Evolutionary conservation across 2,113 vertebrate genomes (phyloP).

Genomic region (Halcyon malimbica): DNA sequence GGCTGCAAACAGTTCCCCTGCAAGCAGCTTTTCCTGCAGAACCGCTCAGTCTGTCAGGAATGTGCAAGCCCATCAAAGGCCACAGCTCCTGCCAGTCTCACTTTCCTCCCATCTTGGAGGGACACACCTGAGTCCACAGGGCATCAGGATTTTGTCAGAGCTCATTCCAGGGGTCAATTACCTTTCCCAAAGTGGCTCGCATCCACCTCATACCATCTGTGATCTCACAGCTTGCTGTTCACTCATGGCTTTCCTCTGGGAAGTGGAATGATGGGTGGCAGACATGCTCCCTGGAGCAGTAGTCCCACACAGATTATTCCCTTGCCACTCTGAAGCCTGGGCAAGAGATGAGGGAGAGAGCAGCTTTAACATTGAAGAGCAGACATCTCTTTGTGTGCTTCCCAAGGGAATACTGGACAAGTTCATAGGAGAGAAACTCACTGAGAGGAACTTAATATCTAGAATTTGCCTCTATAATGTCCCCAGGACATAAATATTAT

Average conservation of each 20-base stretch:
- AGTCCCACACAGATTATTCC: not conserved
- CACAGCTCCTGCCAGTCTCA: not conserved
- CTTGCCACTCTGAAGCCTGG: not conserved
- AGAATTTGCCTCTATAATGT: not conserved
- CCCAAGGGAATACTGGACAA: not conserved
- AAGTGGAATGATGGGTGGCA: not conserved
- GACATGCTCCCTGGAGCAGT: not conserved
- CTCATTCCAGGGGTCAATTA: not conserved
- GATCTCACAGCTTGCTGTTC: not conserved
- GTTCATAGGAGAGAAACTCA: not conserved
- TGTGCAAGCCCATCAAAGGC: not conserved
- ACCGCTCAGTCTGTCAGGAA: not conserved
- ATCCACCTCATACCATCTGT: not conserved
- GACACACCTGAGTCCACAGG: not conserved
- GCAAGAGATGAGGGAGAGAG: not conserved
- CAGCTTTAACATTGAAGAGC: not conserved
- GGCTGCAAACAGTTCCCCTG: not conserved
- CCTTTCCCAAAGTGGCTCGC: not conserved
- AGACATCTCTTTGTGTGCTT: not conserved
- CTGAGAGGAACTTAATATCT: not conserved
- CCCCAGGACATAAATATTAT: not conserved
- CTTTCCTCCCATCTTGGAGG: not conserved
- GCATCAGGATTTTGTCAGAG: not conserved
- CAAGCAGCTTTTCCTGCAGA: not conserved
- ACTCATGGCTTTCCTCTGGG: not conserved